Evolutionary conservation across 2,888 invertebrate species (phyloP).

Genomic region (Pseudococcus longispinus): DNA sequence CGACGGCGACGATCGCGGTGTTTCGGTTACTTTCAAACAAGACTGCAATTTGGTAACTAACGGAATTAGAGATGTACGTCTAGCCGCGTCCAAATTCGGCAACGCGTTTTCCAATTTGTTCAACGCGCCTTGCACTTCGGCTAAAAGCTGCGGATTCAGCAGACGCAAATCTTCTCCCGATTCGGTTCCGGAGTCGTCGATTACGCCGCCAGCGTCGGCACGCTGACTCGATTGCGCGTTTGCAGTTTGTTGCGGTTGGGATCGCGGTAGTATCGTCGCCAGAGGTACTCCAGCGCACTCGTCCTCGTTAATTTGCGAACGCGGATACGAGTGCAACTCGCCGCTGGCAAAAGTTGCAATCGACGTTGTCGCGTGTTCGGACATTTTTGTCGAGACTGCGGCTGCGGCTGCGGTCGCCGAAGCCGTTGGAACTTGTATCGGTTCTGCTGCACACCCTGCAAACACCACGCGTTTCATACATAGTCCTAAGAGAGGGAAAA

Average conservation of each 20-base stretch:
- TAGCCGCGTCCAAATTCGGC: constrained; percentile 66
- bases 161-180: constrained; percentile 74
- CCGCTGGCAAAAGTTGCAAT: neutral
- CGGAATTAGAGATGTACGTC: constrained; percentile 70
- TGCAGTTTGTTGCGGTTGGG: constrained; percentile 52
- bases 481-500: no score
- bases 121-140: constrained; percentile 80
- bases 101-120: constrained; percentile 77
- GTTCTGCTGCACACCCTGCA: neutral
- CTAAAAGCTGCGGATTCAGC: constrained; percentile 70
- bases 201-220: constrained; percentile 57
- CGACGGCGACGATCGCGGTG: constrained; percentile 60
- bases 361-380: neutral
- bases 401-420: neutral
- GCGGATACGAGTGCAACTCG: neutral
- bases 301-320: constrained; percentile 58
- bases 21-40: constrained; percentile 62
- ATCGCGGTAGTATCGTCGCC: neutral
- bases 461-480: neutral
- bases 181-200: constrained; percentile 73
- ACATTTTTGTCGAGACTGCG: neutral
- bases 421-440: neutral
- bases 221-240: neutral
- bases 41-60: constrained; percentile 76
- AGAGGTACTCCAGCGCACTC: neutral